A percentile compares a stretch with the other conserved stretches of the same genome.
These are phyloP conservation scores for Octomys mimax DNA, from an alignment of 2,797 vertebrate species.

Conservation along the genomic window DNA sequence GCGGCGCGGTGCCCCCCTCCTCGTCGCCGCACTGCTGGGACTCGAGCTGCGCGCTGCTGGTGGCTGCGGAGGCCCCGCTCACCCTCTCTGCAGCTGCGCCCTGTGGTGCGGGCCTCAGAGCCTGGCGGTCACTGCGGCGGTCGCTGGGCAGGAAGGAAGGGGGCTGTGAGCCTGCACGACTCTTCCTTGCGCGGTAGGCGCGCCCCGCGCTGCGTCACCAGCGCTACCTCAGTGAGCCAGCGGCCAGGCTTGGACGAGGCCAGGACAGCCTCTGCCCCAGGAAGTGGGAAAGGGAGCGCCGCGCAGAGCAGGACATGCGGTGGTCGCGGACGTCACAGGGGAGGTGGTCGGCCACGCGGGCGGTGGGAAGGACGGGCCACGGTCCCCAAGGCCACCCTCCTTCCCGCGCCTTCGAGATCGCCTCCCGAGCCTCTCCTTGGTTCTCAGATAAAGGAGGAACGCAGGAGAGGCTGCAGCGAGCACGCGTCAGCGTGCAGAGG, in stretches of 20 bases:
- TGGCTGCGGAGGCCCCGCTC: accelerated
- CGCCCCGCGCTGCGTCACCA: accelerated
- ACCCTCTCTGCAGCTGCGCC: not conserved
- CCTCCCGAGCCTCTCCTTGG: not conserved
- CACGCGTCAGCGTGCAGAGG: not conserved
- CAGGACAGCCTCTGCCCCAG: not conserved
- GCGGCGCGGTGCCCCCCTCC: not conserved
- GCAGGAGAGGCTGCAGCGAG: not conserved
- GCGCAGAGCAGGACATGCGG: not conserved
- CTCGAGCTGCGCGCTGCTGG: not conserved
- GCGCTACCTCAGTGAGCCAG: not conserved
- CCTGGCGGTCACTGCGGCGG: not conserved
- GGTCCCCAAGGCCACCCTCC: not conserved
- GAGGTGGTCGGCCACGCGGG: not conserved
- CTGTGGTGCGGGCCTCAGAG: accelerated
- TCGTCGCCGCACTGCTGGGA: not conserved
- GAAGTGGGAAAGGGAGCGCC: not conserved
- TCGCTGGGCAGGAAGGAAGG: not conserved
- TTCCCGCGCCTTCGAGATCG: not conserved
- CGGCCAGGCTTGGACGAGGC: not conserved
- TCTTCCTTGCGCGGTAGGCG: not conserved
- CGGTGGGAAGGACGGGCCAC: not conserved
- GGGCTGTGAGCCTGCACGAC: not conserved
- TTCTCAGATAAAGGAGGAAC: not conserved
- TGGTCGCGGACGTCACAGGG: not conserved